These are phyloP conservation scores for Xylophagus ater DNA, from an alignment of 2,888 invertebrate species.

Conservation along the genomic window DNA sequence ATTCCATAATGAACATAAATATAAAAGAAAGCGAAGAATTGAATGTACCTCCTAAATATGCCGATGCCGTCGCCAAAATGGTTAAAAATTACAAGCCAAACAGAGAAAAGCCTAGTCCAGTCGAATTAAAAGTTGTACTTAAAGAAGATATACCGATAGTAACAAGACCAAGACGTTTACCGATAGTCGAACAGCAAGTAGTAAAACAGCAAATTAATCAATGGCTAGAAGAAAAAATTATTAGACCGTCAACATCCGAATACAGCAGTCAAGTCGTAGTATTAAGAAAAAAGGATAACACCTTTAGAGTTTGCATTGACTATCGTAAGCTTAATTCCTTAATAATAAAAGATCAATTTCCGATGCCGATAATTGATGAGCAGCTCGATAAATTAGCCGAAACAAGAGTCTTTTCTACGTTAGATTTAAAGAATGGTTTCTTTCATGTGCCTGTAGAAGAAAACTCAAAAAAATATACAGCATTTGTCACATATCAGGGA, in stretches of 20 bases:
- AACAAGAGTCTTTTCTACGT: slow-evolving; percentile 22
- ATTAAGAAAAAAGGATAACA: slow-evolving; percentile 18
- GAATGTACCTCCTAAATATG: no score
- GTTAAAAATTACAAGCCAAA: no score
- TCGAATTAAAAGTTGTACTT: slow-evolving; percentile 21
- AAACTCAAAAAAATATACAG: no score
- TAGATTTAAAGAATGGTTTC: slow-evolving; percentile 27
- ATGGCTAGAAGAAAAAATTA: slow-evolving; percentile 25
- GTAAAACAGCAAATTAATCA: slow-evolving; percentile 23
- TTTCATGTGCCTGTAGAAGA: no score
- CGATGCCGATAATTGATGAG: slow-evolving; percentile 31
- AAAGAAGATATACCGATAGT: slow-evolving; percentile 24
- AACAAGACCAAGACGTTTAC: slow-evolving; percentile 21
- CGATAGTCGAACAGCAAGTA: slow-evolving; percentile 19
- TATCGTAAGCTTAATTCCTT: slow-evolving; percentile 30
- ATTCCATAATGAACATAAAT: no score
- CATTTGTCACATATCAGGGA: slow-evolving; percentile 32
- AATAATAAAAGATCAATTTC: slow-evolving; percentile 28
- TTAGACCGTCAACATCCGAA: slow-evolving; percentile 24
- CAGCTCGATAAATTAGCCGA: slow-evolving; percentile 25
- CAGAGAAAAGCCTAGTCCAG: not conserved
- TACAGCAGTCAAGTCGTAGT: slow-evolving; percentile 21
- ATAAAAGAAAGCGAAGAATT: no score
- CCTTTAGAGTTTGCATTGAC: slow-evolving; percentile 27
- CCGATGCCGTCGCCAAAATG: no score